These are phyloP conservation scores for Chaetophractus vellerosus DNA, from an alignment of 2,797 vertebrate genomes.

Conservation along the genomic window DNA sequence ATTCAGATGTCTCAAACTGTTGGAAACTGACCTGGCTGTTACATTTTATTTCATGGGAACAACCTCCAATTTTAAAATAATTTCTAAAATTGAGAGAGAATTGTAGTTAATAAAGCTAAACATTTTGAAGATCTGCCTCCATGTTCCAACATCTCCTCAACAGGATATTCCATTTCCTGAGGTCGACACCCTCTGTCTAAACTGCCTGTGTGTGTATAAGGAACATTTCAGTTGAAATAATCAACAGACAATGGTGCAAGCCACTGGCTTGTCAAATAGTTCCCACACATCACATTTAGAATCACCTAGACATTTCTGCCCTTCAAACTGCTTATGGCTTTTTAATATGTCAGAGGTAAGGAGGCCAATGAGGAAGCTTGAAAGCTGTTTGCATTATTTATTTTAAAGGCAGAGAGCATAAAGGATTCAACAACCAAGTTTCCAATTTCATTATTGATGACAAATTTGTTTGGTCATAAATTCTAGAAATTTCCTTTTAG, in stretches of 20 bases:
- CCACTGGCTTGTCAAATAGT: not conserved
- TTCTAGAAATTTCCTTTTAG: not conserved
- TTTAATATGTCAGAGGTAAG: not conserved
- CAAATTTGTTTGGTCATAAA: not conserved
- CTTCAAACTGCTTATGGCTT: not conserved
- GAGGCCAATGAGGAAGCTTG: not conserved
- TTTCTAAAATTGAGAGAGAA: conserved; percentile 7
- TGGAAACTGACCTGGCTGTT: not conserved
- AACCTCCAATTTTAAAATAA: not conserved
- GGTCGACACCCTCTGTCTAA: rapidly evolving
- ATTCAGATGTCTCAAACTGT: not conserved
- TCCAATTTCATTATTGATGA: not conserved
- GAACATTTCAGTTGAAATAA: not conserved
- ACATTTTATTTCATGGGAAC: conserved; percentile 12
- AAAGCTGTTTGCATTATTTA: not conserved
- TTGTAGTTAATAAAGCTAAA: not conserved
- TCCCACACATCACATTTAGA: not conserved
- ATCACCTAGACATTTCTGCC: not conserved
- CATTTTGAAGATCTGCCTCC: not conserved
- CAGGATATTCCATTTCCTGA: not conserved
- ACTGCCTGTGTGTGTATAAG: too few relatives aligned
- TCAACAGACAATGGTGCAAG: not conserved
- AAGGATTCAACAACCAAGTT: not conserved
- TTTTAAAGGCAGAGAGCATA: not conserved
- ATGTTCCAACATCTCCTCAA: not conserved